Evolutionary conservation across 2,888 invertebrate genomes (phyloP).

Genomic region (Apamea crenata): DNA sequence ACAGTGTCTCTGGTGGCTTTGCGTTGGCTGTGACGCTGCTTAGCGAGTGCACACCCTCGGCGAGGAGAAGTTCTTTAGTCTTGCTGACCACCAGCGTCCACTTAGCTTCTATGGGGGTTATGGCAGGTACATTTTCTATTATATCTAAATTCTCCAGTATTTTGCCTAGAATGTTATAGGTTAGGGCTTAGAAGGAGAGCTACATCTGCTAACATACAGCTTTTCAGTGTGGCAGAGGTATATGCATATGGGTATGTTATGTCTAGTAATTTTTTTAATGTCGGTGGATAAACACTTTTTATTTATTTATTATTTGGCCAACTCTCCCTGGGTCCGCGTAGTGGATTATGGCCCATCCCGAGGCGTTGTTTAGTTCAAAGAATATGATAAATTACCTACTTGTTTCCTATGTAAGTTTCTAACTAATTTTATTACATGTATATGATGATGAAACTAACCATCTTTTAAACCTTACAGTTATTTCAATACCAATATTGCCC

Average conservation of each 20-base stretch:
- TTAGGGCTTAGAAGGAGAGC: neutral
- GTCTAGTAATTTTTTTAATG: neutral
- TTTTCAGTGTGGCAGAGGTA: neutral
- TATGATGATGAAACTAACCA: neutral
- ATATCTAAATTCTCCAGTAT: neutral
- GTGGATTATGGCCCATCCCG: neutral
- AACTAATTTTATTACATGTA: neutral
- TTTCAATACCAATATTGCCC: conserved; percentile 92
- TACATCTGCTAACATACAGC: neutral
- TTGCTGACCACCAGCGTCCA: conserved; percentile 79
- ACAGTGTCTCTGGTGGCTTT: conserved; percentile 81
- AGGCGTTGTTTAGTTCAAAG: neutral
- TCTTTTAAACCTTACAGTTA: conserved; percentile 80
- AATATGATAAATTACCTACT: neutral
- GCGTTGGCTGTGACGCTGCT: conserved; percentile 80
- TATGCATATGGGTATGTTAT: neutral
- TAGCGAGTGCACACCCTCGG: conserved; percentile 80
- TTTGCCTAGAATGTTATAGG: neutral
- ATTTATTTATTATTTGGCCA: neutral
- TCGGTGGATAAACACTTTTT: neutral
- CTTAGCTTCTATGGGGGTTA: conserved; percentile 75
- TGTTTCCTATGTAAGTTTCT: neutral
- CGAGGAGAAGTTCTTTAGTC: conserved; percentile 74
- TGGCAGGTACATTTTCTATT: conserved; percentile 77
- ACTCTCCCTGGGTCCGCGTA: neutral